Percentiles rank a stretch among this genome's conserved stretches.
Evolutionary conservation across 2,888 invertebrate genomes (phyloP).

Genomic region (Urechis unicinctus): DNA sequence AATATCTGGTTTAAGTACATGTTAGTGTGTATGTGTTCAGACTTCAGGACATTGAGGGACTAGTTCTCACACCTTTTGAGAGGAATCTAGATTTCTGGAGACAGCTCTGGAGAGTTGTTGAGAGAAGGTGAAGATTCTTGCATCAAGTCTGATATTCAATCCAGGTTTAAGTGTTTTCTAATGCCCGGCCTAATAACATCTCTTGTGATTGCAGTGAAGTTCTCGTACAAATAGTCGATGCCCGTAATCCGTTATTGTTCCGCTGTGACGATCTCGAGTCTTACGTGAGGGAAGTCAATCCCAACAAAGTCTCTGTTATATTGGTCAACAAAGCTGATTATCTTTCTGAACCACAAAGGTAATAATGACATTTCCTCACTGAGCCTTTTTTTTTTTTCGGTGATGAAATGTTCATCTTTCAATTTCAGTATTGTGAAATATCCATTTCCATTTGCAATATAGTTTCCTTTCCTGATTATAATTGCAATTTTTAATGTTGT

Average conservation of each 20-base stretch:
- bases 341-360: conserved; percentile 71
- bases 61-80: conserved; percentile 92
- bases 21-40: conserved; percentile 19
- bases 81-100: conserved; percentile 97
- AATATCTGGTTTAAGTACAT: background rate
- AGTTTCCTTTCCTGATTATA: background rate
- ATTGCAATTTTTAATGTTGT: background rate
- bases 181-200: background rate
- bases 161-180: too few relatives aligned
- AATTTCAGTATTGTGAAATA: too few relatives aligned
- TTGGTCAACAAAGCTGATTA: conserved; percentile 95
- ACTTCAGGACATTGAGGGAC: conserved; percentile 58
- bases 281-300: conserved; percentile 73
- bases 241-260: conserved; percentile 88
- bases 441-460: too few relatives aligned
- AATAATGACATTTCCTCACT: background rate
- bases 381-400: background rate
- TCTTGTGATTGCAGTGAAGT: conserved; percentile 65
- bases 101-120: conserved; percentile 97
- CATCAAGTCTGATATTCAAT: too few relatives aligned
- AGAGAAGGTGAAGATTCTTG: conserved; percentile 69
- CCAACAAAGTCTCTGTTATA: conserved; percentile 70
- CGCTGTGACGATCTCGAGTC: conserved; percentile 84
- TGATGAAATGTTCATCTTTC: too few relatives aligned
- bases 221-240: conserved; percentile 90